Evolutionary conservation across 1,140 invertebrate genomes (phyloP), one percentile per base, ranked within the genome.

Genomic region (Trachymyrmex septentrionalis): DNA sequence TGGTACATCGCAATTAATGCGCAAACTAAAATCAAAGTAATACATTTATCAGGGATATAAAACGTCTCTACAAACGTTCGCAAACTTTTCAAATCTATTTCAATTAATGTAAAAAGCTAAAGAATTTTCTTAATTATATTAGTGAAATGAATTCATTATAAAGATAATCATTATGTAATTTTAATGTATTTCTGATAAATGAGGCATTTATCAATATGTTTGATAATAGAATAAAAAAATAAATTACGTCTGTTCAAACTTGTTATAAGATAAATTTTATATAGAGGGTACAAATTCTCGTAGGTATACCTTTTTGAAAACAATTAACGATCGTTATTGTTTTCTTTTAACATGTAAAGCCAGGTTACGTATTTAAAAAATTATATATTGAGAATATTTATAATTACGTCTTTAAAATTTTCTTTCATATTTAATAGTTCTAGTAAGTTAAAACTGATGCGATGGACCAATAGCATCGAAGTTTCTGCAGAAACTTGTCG

Each of bases 401-500:
- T 55, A 71, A 38, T 57, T 19, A 55, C 12, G 5, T 24, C 30
- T 72, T n/a, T 0, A 27, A 81, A 44, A 57, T 57, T 59, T 57
- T 38, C 9, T 34, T 14, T 57, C 12, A 19, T 19, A 59, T 73
- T 73, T 48, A 57, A n/a, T 50, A 75, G 24, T 73, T 72, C 21
- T 44, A 44, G 10, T n/a, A 44, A 21, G 48, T 71, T 57, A 81
- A 64, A 50, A 38, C 19, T 2, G 66, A 71, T 57, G 38, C 69
- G n/a, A 3, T 27, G 19, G n/a, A 86, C 30, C 21, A 64, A 53
- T 44, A 48, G 5, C n/a, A 30, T 16, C 7, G 3, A 48, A 66
- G 38, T 69, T 67, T 86, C 34, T 16, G 76, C 53, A 14, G 24
- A 57, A 59, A 69, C 44, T 69, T 67, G 63, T 50, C 14, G 38